These are phyloP conservation scores for Rana temporaria DNA, from an alignment of 2,113 vertebrate species.

Conservation along the genomic window DNA sequence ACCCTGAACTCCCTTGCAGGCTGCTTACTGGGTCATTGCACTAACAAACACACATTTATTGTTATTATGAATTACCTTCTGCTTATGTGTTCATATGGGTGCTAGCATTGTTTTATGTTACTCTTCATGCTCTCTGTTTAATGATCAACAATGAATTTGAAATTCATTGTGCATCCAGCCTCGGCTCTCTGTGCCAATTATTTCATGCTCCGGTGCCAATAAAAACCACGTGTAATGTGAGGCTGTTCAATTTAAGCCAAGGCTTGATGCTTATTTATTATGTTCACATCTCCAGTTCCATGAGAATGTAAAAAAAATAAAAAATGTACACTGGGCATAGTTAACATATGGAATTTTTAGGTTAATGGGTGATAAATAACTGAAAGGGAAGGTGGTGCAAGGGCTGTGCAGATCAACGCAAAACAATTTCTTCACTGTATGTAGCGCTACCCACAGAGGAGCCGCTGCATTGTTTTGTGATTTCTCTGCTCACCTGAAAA, in stretches of 20 bases:
- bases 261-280: neutral
- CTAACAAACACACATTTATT: neutral
- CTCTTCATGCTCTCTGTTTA: neutral
- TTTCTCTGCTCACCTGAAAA: no score
- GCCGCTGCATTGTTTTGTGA: no score
- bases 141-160: constrained; percentile 1
- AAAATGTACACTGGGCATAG: no score
- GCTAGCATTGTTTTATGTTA: neutral
- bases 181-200: neutral
- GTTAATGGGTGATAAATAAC: no score
- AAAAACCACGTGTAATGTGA: neutral
- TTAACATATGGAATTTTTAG: no score
- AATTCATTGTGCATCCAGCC: neutral
- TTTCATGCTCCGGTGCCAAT: neutral
- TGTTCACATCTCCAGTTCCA: neutral
- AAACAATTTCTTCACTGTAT: no score
- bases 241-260: neutral
- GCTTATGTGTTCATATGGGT: neutral
- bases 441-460: no score
- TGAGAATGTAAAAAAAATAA: no score
- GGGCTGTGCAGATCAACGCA: no score
- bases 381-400: no score
- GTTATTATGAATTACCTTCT: neutral
- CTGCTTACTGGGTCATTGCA: no score
- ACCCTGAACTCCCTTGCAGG: no score